These are phyloP conservation scores for Podotricha telesiphe DNA, from an alignment of 2,888 invertebrate species.

Conservation along the genomic window DNA sequence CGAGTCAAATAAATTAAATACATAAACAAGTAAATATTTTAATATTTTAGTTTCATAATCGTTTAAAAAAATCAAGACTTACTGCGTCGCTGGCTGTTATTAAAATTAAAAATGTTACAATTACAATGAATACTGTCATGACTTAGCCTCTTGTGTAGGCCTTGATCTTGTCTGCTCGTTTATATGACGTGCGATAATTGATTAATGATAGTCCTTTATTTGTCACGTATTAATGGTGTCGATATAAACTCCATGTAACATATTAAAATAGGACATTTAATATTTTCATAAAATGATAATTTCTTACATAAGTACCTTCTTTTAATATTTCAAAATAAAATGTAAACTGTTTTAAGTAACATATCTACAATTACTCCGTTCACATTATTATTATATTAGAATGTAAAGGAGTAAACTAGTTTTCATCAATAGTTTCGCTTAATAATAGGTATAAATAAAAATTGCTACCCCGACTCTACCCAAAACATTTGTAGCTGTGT, in stretches of 20 bases:
- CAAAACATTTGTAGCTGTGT: neutral
- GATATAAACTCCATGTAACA: constrained; percentile 37
- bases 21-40: too few species aligned
- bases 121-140: constrained; percentile 54
- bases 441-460: neutral
- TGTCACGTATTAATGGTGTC: constrained; percentile 45
- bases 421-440: neutral
- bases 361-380: neutral
- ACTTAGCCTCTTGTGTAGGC: constrained; percentile 50
- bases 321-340: too few species aligned
- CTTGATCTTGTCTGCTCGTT: constrained; percentile 48
- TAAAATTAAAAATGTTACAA: constrained; percentile 59
- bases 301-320: too few species aligned
- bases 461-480: neutral
- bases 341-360: too few species aligned
- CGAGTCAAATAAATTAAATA: neutral
- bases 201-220: constrained; percentile 45
- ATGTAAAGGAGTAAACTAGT: neutral
- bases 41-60: neutral
- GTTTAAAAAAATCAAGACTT: constrained; percentile 46
- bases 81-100: constrained; percentile 64
- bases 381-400: neutral
- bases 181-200: constrained; percentile 49
- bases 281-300: too few species aligned
- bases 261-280: constrained; percentile 13